Evolutionary conservation across 2,888 invertebrate species (phyloP), one percentile per base, ranked within the genome.

Genomic region (Epirrhoe alternata): DNA sequence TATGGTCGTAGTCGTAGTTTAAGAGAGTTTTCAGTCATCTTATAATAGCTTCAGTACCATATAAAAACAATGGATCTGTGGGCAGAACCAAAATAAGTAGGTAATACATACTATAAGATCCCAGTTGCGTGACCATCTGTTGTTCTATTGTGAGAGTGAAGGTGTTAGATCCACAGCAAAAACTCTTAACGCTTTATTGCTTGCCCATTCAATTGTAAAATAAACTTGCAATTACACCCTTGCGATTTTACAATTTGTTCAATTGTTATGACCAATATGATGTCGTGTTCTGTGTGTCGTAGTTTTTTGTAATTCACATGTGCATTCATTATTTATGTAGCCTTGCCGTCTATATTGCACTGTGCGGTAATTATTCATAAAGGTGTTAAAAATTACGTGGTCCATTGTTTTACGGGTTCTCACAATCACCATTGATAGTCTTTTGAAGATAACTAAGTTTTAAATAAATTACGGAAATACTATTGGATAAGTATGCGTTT

Each of bases 101-200:
- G 14, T 47, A 47, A 16, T 16, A 16, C 5, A 16, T 16, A 14
- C 5, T 6, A 16, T 47, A 14, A 47, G 14, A 14, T 12, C 47
- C 66, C 65, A 45, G 33, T 74, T 69, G 73, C 74, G 74, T 76
- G 76, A 72, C 77, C 63, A 51, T 62, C 54, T 62, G 49, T 61
- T 69, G 71, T 74, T 79, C 70, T 73, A 75, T 72, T 71, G 77
- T 74, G 54, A 61, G 65, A 71, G 63, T 57, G 66, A 59, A 77
- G 77, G 77, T 73, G 80, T 68, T 59, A 66, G 62, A 77, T 72
- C 72, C 67, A 57, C 70, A 59, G 71, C 71, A 77, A 75, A 77
- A 76, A 77, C 66, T 63, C 57, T 62, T 57, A 58, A 31, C 62
- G 38, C 49, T 59, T 33, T 57, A 78, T 74, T 76, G 74, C 68